A percentile compares a stretch with the other conserved stretches of the same genome.
Evolutionary conservation across 2,797 vertebrate species (phyloP).

Genomic region (Syngnathus rostellatus): DNA sequence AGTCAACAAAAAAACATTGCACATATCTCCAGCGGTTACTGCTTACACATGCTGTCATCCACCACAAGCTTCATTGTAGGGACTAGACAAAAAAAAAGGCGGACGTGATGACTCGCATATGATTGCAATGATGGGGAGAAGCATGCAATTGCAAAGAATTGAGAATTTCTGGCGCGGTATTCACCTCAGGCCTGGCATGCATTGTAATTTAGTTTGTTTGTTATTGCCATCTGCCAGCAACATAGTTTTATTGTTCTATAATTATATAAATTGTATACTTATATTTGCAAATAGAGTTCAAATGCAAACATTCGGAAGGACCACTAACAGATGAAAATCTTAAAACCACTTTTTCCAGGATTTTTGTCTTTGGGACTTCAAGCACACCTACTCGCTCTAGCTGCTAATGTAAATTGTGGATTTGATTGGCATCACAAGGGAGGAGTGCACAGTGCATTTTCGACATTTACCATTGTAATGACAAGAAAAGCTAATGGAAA

Average conservation of each 20-base stretch:
- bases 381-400: not conserved
- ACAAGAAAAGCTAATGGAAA: not conserved
- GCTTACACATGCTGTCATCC: conserved; percentile 37
- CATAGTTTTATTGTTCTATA: no score
- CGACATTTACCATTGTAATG: not conserved
- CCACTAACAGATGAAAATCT: no score
- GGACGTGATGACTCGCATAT: conserved; percentile 35
- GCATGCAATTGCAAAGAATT: conserved; percentile 2
- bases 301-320: no score
- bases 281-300: no score
- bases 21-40: conserved; percentile 39
- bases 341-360: no score
- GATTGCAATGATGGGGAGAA: conserved; percentile 30
- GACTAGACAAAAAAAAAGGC: conserved; percentile 14
- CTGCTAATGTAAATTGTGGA: not conserved
- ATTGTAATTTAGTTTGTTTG: no score
- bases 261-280: not conserved
- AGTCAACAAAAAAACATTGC: conserved; percentile 53
- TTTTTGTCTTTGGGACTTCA: no score
- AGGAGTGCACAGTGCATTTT: not conserved
- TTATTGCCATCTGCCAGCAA: no score
- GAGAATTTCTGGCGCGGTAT: not conserved
- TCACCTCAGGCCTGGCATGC: not conserved
- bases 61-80: conserved; percentile 30
- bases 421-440: not conserved